These are phyloP conservation scores for Cossypha heuglini DNA, from an alignment of 2,797 vertebrate species.

Conservation along the genomic window DNA sequence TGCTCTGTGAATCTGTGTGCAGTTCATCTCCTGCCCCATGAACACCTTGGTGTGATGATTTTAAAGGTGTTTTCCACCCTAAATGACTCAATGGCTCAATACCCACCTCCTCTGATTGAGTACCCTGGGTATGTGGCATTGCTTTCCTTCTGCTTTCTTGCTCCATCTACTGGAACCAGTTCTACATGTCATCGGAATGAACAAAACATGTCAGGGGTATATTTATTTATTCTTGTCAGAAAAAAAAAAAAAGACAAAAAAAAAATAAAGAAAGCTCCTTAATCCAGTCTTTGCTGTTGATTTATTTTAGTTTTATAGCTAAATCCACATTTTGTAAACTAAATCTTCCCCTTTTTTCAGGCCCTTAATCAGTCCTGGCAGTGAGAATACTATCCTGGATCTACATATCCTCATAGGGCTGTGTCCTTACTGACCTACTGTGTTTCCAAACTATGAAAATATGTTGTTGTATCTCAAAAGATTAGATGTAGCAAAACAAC, in stretches of 20 bases:
- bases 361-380: background rate
- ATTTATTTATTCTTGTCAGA: background rate
- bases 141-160: conserved; percentile 41
- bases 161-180: conserved; percentile 46
- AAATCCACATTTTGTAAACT: background rate
- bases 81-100: background rate
- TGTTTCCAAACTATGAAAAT: background rate
- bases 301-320: background rate
- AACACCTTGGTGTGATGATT: background rate
- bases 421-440: background rate
- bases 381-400: background rate
- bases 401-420: background rate
- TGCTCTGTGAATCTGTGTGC: background rate
- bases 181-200: background rate
- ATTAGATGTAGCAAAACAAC: background rate
- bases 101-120: background rate
- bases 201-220: background rate
- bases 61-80: background rate
- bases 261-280: background rate
- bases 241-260: background rate
- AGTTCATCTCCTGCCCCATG: background rate
- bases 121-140: background rate
- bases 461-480: background rate
- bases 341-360: background rate
- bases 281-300: background rate